Conservation (phyloP, 2,888 invertebrate genomes). For the Diachrysia chrysitis region DNA sequence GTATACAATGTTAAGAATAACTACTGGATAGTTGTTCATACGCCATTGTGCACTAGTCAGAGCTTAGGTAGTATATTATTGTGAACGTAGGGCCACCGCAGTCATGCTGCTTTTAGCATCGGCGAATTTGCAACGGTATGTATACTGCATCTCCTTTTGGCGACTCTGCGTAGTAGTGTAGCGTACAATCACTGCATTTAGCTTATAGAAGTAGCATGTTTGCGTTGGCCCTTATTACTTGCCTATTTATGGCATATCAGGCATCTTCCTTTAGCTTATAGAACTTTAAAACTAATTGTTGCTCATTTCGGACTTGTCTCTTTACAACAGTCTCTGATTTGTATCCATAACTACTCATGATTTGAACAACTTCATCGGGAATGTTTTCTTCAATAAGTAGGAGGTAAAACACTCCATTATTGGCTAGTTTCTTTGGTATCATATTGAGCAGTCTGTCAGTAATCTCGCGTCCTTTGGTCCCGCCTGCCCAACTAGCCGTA, state of each 20-base stretch:
- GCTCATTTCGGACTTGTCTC: slow-evolving; percentile 95
- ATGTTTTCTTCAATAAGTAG: slow-evolving; percentile 97
- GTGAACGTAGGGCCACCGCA: no score
- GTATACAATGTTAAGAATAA: no score
- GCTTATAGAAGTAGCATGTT: no score
- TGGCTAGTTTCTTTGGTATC: slow-evolving; percentile 92
- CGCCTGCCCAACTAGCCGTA: slow-evolving; percentile 94
- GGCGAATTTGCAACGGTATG: no score
- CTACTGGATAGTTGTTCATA: no score
- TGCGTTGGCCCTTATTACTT: no score
- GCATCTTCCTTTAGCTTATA: slow-evolving; percentile 63
- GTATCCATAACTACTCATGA: slow-evolving; percentile 90
- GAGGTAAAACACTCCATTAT: slow-evolving; percentile 95
- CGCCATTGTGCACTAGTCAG: no score
- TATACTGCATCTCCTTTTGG: no score
- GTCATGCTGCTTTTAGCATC: no score
- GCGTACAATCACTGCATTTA: no score
- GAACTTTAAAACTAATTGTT: slow-evolving; percentile 94
- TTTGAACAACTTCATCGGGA: slow-evolving; percentile 91
- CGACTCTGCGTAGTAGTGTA: no score
- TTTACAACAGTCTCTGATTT: slow-evolving; percentile 90
- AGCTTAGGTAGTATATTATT: slow-evolving; percentile 6
- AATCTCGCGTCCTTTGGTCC: slow-evolving; percentile 92
- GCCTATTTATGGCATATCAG: slow-evolving; percentile 10
- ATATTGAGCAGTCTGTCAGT: slow-evolving; percentile 92